Evolutionary conservation across 2,888 invertebrate genomes (phyloP).

Genomic region (Neuroscelio doddi): DNA sequence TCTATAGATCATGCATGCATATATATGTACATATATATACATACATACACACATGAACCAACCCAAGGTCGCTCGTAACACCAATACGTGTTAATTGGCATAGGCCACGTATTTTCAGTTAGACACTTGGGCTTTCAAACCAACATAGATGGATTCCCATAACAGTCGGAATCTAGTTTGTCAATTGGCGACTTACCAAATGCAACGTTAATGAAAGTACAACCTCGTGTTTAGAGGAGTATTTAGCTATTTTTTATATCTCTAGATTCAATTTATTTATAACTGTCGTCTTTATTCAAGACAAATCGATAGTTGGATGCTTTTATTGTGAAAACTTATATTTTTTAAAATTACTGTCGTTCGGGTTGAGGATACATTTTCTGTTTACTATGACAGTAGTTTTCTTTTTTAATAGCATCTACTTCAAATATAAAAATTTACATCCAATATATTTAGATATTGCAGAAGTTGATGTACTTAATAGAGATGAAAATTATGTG

Average conservation of each 20-base stretch:
- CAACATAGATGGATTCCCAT: slow-evolving; percentile 8
- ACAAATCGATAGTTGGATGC: slow-evolving; percentile 17
- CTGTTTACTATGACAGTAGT: too few relatives aligned
- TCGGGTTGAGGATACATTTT: too few relatives aligned
- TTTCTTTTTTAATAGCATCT: too few relatives aligned
- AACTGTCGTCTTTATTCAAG: slow-evolving; percentile 6
- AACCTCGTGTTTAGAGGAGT: slow-evolving; percentile 40
- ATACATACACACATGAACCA: background rate
- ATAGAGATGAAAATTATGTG: too few relatives aligned
- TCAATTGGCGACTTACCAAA: slow-evolving; percentile 18
- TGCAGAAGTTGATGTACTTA: too few relatives aligned
- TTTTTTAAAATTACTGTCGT: too few relatives aligned
- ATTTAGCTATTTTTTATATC: slow-evolving; percentile 41
- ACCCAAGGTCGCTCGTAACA: background rate
- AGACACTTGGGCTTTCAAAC: slow-evolving; percentile 3
- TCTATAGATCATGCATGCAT: too few relatives aligned
- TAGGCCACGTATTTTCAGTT: slow-evolving; percentile 1
- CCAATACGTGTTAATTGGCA: background rate
- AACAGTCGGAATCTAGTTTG: background rate
- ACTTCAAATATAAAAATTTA: too few relatives aligned
- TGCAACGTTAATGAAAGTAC: slow-evolving; percentile 29
- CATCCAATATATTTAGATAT: too few relatives aligned
- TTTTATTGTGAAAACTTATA: too few relatives aligned
- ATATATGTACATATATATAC: too few relatives aligned
- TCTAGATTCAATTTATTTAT: slow-evolving; percentile 41